Evolutionary conservation across 2,113 vertebrate genomes (phyloP).

Genomic region (Oryzias melastigma): DNA sequence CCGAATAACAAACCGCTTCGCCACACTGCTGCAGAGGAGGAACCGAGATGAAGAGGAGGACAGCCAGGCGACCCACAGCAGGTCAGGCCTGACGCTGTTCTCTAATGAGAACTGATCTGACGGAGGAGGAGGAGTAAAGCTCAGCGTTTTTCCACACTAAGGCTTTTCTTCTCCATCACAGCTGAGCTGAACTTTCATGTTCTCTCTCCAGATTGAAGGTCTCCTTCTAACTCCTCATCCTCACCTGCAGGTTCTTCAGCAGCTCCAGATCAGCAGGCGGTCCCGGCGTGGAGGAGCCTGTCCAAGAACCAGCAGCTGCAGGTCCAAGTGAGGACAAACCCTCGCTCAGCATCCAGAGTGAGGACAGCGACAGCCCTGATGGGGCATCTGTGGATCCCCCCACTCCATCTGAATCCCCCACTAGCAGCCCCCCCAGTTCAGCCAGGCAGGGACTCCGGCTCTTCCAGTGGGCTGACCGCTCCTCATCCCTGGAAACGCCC

Average conservation of each 20-base stretch:
- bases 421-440: conserved; percentile 13
- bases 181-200: neutral
- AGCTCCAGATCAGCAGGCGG: conserved; percentile 18
- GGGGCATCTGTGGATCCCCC: conserved; percentile 31
- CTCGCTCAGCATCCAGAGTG: neutral
- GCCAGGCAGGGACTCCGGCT: conserved; percentile 58
- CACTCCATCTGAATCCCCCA: conserved; percentile 29
- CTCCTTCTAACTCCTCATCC: neutral
- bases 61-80: conserved; percentile 83
- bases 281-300: neutral
- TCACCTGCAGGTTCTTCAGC: conserved; percentile 82
- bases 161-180: no score
- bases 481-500: conserved; percentile 1
- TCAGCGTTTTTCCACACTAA: no score
- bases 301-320: neutral
- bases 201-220: neutral
- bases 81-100: conserved; percentile 68
- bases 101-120: neutral
- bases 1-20: conserved; percentile 82
- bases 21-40: conserved; percentile 83
- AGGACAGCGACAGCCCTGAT: conserved; percentile 18
- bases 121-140: no score
- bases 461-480: conserved; percentile 75
- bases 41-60: conserved; percentile 75
- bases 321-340: neutral